Conservation (phyloP, 2,797 vertebrate genomes). For the Streptopelia turtur region DNA sequence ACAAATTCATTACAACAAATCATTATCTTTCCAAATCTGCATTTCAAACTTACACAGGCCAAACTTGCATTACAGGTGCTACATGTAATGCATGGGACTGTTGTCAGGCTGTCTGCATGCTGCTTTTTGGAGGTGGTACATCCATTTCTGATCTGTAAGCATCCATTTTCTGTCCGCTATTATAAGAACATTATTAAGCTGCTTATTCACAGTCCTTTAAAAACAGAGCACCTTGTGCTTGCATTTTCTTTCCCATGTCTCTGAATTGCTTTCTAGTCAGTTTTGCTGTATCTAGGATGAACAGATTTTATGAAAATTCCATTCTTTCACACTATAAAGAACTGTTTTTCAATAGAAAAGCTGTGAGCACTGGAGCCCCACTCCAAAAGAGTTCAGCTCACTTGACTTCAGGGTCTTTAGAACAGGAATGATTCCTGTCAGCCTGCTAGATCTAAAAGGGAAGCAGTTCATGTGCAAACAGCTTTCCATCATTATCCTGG, state of each 20-base stretch:
- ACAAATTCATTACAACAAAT: not conserved
- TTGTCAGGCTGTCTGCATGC: not conserved
- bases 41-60: not conserved
- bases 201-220: not conserved
- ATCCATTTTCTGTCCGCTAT: not conserved
- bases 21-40: not conserved
- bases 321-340: slow-evolving; percentile 35
- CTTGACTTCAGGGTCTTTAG: slow-evolving; percentile 60
- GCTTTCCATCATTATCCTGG: slow-evolving; percentile 59
- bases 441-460: slow-evolving; percentile 46
- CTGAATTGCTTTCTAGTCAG: not conserved
- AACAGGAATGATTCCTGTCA: slow-evolving; percentile 65
- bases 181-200: not conserved
- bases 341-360: slow-evolving; percentile 52
- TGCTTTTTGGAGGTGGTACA: not conserved
- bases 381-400: slow-evolving; percentile 57
- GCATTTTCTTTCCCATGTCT: slow-evolving; percentile 6
- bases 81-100: not conserved
- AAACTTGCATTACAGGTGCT: not conserved
- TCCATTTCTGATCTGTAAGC: not conserved
- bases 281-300: slow-evolving; percentile 11
- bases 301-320: slow-evolving; percentile 52
- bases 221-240: not conserved
- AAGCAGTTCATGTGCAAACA: slow-evolving; percentile 68
- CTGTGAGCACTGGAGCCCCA: not conserved